Percentiles rank a stretch among this genome's conserved stretches.
Conservation (phyloP, 2,113 vertebrate genomes). For the Cryptotis parvus region DNA sequence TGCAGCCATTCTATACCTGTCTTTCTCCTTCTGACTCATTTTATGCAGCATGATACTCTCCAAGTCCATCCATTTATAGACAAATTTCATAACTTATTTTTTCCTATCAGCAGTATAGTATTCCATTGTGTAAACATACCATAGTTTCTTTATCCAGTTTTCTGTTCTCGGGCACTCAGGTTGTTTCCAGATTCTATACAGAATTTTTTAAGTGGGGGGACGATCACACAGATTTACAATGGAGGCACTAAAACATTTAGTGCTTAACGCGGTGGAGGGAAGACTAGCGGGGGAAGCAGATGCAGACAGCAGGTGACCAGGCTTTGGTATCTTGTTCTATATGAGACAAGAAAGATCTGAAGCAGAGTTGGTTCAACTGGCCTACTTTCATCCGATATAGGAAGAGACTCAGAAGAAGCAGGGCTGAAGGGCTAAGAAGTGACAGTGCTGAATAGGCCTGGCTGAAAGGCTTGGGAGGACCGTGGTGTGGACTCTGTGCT, state of each 20-base stretch:
- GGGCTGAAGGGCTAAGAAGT: not conserved
- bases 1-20: too few relatives aligned
- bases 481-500: not conserved
- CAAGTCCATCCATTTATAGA: too few relatives aligned
- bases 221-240: not conserved
- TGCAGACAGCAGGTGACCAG: not conserved
- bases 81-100: too few relatives aligned
- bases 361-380: not conserved
- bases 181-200: too few relatives aligned
- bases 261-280: not conserved
- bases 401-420: not conserved
- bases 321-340: not conserved
- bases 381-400: not conserved
- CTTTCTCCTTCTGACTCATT: too few relatives aligned
- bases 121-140: too few relatives aligned
- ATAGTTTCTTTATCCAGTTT: too few relatives aligned
- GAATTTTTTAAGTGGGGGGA: not conserved
- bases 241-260: not conserved
- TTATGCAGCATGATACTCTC: too few relatives aligned
- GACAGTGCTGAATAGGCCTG: not conserved
- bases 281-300: not conserved
- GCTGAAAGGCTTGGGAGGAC: not conserved
- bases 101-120: too few relatives aligned
- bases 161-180: too few relatives aligned
- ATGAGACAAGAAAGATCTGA: not conserved